A percentile compares a stretch with the other conserved stretches of the same genome.
phyloP scores from a whole-genome alignment of 2,888 invertebrate species.

The Xestobium rufovillosum region DNA sequence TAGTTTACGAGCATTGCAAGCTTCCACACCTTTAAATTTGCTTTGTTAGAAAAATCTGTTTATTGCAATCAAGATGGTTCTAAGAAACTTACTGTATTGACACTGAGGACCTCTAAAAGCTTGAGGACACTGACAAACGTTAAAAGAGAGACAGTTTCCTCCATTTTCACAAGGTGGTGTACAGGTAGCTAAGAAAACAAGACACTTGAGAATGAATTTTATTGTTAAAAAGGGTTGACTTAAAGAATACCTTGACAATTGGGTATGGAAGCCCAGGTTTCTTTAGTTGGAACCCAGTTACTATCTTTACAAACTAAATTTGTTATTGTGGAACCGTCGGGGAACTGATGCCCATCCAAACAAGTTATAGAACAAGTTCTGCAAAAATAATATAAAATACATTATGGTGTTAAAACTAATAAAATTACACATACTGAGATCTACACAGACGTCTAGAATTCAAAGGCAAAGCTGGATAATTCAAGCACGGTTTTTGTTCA shows the following conservation, averaged over 20 bases:
- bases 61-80: background rate
- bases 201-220: background rate
- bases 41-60: slow-evolving; percentile 9
- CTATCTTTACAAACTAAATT: slow-evolving; percentile 64
- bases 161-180: slow-evolving; percentile 70
- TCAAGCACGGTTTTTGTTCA: slow-evolving; percentile 63
- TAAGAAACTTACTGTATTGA: slow-evolving; percentile 52
- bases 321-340: slow-evolving; percentile 61
- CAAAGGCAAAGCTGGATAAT: slow-evolving; percentile 55
- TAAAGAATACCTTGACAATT: slow-evolving; percentile 60
- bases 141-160: slow-evolving; percentile 69
- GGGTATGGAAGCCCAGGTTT: slow-evolving; percentile 55
- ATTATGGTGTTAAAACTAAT: slow-evolving; percentile 22
- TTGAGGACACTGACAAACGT: slow-evolving; percentile 71
- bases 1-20: slow-evolving; percentile 55
- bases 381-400: too few species aligned
- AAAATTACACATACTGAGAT: slow-evolving; percentile 61
- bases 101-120: slow-evolving; percentile 65
- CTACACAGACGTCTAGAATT: slow-evolving; percentile 59
- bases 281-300: slow-evolving; percentile 60
- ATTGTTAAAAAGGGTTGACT: slow-evolving; percentile 5
- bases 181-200: slow-evolving; percentile 50
- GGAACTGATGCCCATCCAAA: slow-evolving; percentile 58
- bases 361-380: slow-evolving; percentile 65
- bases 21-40: slow-evolving; percentile 48